These are phyloP conservation scores for Astropecten irregularis DNA, from an alignment of 53 echinoderm and acorn worm genomes.

Conservation along the genomic window DNA sequence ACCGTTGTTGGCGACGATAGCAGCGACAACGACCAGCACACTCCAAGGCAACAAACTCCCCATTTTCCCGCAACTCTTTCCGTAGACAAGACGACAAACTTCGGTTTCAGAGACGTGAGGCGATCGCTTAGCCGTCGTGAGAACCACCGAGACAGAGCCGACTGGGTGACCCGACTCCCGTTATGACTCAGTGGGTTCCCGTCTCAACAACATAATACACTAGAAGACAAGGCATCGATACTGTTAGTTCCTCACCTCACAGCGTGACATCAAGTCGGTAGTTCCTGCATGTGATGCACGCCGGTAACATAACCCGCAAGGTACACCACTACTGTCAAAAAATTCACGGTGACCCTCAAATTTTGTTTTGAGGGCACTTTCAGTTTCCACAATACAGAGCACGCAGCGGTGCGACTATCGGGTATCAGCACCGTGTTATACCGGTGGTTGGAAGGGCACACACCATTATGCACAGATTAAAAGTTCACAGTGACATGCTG, in stretches of 20 bases:
- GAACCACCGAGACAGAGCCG: neutral
- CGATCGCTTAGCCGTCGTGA: neutral
- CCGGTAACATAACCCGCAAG: constrained; percentile 35
- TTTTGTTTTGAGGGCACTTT: constrained; percentile 20
- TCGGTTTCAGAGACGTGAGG: too few species aligned
- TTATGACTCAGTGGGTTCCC: constrained; percentile 16
- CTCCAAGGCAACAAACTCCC: neutral
- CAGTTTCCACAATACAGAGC: constrained; percentile 7
- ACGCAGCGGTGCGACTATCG: neutral
- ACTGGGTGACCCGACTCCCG: too few species aligned
- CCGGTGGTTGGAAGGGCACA: too few species aligned
- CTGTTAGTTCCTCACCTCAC: neutral
- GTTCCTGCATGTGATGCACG: too few species aligned
- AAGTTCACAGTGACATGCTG: neutral
- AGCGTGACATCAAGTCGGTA: constrained; percentile 26
- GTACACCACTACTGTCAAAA: constrained; percentile 6
- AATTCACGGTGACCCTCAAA: neutral
- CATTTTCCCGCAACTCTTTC: too few species aligned
- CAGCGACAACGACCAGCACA: neutral
- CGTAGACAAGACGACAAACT: too few species aligned
- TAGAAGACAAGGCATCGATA: constrained; percentile 6
- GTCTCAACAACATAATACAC: neutral
- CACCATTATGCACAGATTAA: too few species aligned
- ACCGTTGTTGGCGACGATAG: neutral
- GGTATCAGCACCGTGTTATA: neutral